Base-by-base conservation (phyloP, 2,888 invertebrate genomes). In the Halictus quadricinctus region DNA sequence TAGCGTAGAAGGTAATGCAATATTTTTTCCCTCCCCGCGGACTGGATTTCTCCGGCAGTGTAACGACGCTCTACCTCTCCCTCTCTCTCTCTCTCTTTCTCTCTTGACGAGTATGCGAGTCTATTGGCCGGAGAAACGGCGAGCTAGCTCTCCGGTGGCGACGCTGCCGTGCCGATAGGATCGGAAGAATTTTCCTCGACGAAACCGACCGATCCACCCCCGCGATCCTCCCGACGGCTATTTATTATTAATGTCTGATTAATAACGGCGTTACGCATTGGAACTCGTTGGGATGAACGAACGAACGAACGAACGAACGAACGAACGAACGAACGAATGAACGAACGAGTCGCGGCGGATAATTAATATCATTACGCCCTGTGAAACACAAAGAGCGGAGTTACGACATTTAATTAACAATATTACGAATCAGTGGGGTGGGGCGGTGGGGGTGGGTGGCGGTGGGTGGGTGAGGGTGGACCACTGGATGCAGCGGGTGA, bases 1-100 rank as follows among this genome's bases (percentile, higher is more conserved):
- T 93, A 93, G 89, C 90, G 90, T 87, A 87, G 89, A 89, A 87
- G 89, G 90, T 91, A 92, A 93, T 92, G 89, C 90, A 91, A 92
- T 92, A 92, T 91, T 93, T 90, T 91, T 90, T 90, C 89, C 80
- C 84, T 79, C 84, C 86, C 86, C 84, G 81, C 73, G 64, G 81
- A 81, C 72, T 78, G 84, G 86, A 86, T 81, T 86, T 83, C 85
- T 87, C 76, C 76, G 84, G 41, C 58, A 75, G 75, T 50, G 70
- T 25, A 29, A 46, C 76, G 64, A 66, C 78, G 66, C 70, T 69
- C 77, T 78, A 48, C 64, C 73, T 36, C 69, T 41, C 12, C 4
- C 36, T 21, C 41, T 10, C 69, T 21, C 41, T 5, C 13, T 25
- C 12, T 25, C 15, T 0, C 60, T 41, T 21, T 69, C 36, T 41